Evolutionary conservation across 2,113 vertebrate species (phyloP), one percentile per base, ranked within the genome.

Genomic region (Pseudorectes ferrugineus): DNA sequence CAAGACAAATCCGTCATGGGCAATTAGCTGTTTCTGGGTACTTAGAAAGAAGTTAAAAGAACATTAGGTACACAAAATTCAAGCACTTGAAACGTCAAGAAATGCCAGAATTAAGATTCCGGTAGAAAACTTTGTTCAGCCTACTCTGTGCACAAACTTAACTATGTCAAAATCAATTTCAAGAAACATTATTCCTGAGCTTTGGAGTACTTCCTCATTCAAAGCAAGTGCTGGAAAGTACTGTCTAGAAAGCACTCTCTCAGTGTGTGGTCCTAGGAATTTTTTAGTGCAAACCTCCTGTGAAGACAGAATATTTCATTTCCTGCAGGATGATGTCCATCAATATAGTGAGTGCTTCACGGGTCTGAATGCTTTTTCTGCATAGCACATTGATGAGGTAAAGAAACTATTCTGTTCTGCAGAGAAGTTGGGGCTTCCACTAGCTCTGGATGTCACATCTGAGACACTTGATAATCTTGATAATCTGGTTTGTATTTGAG

Each of bases 281-380:
- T 45, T 95, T 74, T 94, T 61, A 88, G 40, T 49, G 52, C 40
- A 93, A 95, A 63, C 40, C 20, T 89, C 29, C 67, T 63, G 67
- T 35, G 66, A 94, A 93, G 85, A 68, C 42, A 85, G 86, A 91
- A 35, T 49, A 93, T 91, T 95, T 91, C 1, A 85, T 82, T 87
- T 95, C 77, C 71, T 75, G 61, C 36, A 92, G 57, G 24, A 73
- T 31, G 20, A 72, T 35, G n/a, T 89, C 85, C 77, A 68, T 66
- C 70, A 61, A 63, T 71, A 74, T 20, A 87, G 11, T 8, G 15
- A 91, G 31, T 6, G 38, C 43, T 89, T 55, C 70, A 59, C 0
- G 5, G 28, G 42, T 29, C 57, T 54, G 26, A 94, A 75, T 15
- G 63, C 5, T 79, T 75, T 82, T 94, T 92, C 52, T 55, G 23